These are phyloP conservation scores for Drosophila diplacantha DNA, from an alignment of 2,888 invertebrate genomes.

Conservation along the genomic window DNA sequence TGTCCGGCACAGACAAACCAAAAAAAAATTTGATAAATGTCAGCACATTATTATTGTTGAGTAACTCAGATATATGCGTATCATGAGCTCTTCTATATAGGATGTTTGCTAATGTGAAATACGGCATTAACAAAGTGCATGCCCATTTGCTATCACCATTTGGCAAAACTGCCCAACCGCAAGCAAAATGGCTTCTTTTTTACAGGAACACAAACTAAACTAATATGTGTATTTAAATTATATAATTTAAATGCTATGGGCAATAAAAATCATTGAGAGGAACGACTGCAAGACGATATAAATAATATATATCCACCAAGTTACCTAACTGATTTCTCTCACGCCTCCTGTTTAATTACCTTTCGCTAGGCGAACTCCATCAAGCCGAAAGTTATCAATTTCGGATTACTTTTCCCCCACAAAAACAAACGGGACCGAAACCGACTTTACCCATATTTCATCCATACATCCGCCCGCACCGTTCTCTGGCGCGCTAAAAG, in stretches of 20 bases:
- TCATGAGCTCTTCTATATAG: constrained; percentile 14
- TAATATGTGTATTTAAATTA: background rate
- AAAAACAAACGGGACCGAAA: constrained; percentile 14
- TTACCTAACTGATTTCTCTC: constrained; percentile 15
- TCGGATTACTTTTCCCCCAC: constrained; percentile 55
- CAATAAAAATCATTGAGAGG: background rate
- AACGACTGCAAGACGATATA: background rate
- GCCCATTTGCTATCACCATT: constrained; percentile 51
- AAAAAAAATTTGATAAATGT: constrained; percentile 63
- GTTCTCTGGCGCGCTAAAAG: constrained; percentile 2
- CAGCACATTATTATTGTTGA: constrained; percentile 61
- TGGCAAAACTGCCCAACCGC: constrained; percentile 1
- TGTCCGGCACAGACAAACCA: constrained; percentile 36
- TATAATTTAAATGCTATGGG: background rate
- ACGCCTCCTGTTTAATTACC: constrained; percentile 35
- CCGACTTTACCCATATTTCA: constrained; percentile 56
- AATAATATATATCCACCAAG: constrained; percentile 5
- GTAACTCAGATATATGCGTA: constrained; percentile 31
- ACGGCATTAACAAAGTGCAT: constrained; percentile 64
- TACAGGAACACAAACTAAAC: background rate
- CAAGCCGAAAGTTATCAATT: constrained; percentile 64
- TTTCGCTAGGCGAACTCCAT: constrained; percentile 46
- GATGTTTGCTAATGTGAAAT: constrained; percentile 54
- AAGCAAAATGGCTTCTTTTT: background rate
- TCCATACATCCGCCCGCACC: constrained; percentile 17